These are phyloP conservation scores for Cyanoramphus novaezelandiae DNA, from an alignment of 2,113 vertebrate genomes.

Conservation along the genomic window DNA sequence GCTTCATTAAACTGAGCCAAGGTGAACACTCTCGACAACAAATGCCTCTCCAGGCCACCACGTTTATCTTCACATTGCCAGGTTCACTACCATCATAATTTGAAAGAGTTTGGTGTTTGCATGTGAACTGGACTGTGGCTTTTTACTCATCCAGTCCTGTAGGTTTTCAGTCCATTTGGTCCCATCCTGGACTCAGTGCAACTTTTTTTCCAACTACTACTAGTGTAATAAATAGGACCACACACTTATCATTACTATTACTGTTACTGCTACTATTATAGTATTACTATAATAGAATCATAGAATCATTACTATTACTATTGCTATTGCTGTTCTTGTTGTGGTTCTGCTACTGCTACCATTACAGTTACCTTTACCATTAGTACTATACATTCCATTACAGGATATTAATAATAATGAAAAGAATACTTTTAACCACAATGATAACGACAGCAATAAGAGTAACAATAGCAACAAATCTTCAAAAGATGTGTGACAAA, in stretches of 20 bases:
- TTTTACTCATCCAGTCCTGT: not conserved
- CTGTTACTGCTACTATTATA: not conserved
- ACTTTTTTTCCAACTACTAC: not conserved
- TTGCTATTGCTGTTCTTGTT: not conserved
- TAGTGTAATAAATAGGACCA: not conserved
- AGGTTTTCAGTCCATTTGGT: not conserved
- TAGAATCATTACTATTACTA: too few relatives aligned
- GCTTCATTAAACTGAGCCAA: rapidly evolving
- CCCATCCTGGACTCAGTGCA: rapidly evolving
- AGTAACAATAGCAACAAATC: not conserved
- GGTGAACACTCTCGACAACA: not conserved
- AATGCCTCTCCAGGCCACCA: rapidly evolving
- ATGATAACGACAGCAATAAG: not conserved
- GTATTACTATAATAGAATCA: too few relatives aligned
- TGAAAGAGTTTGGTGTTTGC: not conserved
- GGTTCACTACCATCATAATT: too few relatives aligned
- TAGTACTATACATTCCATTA: not conserved
- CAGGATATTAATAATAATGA: not conserved
- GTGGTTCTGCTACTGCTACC: not conserved
- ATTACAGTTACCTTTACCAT: not conserved
- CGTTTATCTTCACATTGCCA: not conserved
- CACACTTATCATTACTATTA: not conserved
- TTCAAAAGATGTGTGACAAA: not conserved
- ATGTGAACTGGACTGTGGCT: rapidly evolving
- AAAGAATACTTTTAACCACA: not conserved